Percentiles rank a stretch among this genome's conserved stretches.
Evolutionary conservation across 2,113 vertebrate genomes (phyloP).

Genomic region (Telmatochromis sp.): DNA sequence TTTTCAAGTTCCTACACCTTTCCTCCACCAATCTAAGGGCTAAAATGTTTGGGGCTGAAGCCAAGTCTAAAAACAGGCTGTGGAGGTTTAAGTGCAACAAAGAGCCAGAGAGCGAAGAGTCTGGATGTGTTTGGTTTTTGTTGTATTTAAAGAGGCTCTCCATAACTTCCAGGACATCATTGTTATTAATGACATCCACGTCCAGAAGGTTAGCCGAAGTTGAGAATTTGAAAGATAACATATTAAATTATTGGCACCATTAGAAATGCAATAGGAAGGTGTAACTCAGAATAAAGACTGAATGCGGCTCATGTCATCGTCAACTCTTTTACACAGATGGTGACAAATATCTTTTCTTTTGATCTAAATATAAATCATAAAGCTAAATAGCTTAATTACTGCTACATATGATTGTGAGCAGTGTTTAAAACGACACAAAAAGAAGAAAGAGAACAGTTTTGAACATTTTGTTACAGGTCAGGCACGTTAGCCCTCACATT

Average conservation of each 20-base stretch:
- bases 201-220: background rate
- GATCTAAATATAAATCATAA: background rate
- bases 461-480: background rate
- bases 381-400: background rate
- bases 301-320: background rate
- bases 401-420: background rate
- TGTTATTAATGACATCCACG: background rate
- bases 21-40: background rate
- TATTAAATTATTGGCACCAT: background rate
- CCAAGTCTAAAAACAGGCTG: background rate
- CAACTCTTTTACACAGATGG: background rate
- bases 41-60: background rate
- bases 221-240: background rate
- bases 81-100: background rate
- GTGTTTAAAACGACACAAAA: background rate
- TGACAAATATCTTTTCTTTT: background rate
- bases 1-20: constrained; percentile 7
- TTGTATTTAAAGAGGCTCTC: background rate
- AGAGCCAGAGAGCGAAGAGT: background rate
- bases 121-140: background rate
- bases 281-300: background rate
- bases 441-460: background rate
- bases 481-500: accelerated
- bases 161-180: background rate
- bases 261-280: background rate